Evolutionary conservation across 2,797 vertebrate species (phyloP), one percentile per base, ranked within the genome.

Genomic region (Neosilurus hyrtlii): DNA sequence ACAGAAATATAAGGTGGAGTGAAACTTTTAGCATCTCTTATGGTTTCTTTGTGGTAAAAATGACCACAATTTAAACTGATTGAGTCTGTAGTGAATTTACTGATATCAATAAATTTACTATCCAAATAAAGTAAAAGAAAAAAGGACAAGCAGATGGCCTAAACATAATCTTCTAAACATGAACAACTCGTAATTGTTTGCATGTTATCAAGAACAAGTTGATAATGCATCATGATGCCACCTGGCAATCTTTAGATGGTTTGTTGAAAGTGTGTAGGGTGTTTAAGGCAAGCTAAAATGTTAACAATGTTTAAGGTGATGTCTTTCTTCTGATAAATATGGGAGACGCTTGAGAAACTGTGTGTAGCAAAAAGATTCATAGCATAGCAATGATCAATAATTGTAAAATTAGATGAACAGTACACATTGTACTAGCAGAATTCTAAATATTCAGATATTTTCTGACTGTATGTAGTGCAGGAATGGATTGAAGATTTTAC

Each of bases 401-500:
- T 16, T n/a, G 35, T 61, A n/a, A 62, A 76, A 24, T 77, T 1
- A 16, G 5, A n/a, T 75, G 18, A 75, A n/a, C 18, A 7, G 12
- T 22, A 57, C 16, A 16, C 11, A 2, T n/a, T 15, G 57, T 49
- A 16, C 0, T 24, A 62, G 43, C 26, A 61, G 20, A n/a, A 61
- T 57, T 75, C 37, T 35, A 63, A 49, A 62, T 49, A 24, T 51
- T 77, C n/a, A 30, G 71, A 74, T 52, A 79, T 65, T 49, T 54
- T 52, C 43, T 18, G 43, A n/a, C 1, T 57, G 11, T 49, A 26
- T 66, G 16, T 26, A 30, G 8, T 63, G 14, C 65, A 24, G 78
- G n/a, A 51, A 15, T 84, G 51, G 1, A 30, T 0, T 65, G 24
- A 79, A 30, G 9, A 37, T 86, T 92, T 88, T 66, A 94, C 94